Percentiles rank a stretch among this genome's conserved stretches.
Evolutionary conservation across 2,888 invertebrate genomes (phyloP).

Genomic region (Papilio elwesi): DNA sequence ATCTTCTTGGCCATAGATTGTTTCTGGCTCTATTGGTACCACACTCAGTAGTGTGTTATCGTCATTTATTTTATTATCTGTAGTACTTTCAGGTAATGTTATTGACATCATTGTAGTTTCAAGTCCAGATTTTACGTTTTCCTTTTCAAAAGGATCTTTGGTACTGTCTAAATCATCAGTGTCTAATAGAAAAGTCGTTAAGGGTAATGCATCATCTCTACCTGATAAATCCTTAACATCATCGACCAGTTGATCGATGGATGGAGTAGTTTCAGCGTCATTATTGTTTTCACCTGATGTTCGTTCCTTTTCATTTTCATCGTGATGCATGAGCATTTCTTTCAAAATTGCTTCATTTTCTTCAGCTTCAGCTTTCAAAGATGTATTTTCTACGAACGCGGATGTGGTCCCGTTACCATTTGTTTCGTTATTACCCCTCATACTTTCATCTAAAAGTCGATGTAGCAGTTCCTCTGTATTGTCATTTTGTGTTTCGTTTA

Average conservation of each 20-base stretch:
- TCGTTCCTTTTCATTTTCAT: constrained; percentile 47
- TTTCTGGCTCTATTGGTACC: constrained; percentile 65
- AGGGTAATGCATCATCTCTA: constrained; percentile 49
- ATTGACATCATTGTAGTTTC: constrained; percentile 22
- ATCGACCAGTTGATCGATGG: constrained; percentile 41
- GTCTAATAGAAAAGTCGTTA: constrained; percentile 71
- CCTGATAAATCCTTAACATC: constrained; percentile 43
- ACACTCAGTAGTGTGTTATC: constrained; percentile 68
- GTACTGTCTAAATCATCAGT: constrained; percentile 71
- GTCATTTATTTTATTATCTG: constrained; percentile 42
- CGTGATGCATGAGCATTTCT: constrained; percentile 52
- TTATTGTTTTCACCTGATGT: constrained; percentile 41
- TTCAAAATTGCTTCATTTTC: constrained; percentile 52
- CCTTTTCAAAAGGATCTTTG: constrained; percentile 37
- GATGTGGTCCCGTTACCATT: constrained; percentile 42
- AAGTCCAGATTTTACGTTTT: constrained; percentile 17
- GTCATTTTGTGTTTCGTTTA: constrained; percentile 77
- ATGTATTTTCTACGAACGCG: constrained; percentile 43
- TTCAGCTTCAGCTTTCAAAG: constrained; percentile 41
- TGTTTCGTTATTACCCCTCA: constrained; percentile 38
- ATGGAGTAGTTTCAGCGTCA: constrained; percentile 44
- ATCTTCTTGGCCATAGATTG: constrained; percentile 56
- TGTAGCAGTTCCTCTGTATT: constrained; percentile 64
- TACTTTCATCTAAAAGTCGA: constrained; percentile 43
- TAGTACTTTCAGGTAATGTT: constrained; percentile 26